A percentile compares a stretch with the other conserved stretches of the same genome.
These are phyloP conservation scores for Eupithecia dodoneata DNA, from an alignment of 2,888 invertebrate genomes.

Conservation along the genomic window DNA sequence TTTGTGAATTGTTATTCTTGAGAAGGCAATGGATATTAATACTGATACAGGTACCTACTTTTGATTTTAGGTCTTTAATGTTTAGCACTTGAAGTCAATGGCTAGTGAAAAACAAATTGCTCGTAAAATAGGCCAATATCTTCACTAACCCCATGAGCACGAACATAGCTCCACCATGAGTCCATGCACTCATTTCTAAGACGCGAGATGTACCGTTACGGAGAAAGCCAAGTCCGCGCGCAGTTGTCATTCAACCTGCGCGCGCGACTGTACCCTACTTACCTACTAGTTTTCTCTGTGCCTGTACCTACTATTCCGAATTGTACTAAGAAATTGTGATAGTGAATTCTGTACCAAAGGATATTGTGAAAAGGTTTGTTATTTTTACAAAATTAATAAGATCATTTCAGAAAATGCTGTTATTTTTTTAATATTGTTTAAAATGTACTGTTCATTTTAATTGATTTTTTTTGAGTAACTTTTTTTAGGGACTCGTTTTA, in stretches of 20 bases:
- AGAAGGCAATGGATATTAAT: too few species aligned
- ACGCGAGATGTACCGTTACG: constrained; percentile 66
- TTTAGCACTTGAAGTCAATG: too few species aligned
- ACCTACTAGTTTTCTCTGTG: constrained; percentile 9
- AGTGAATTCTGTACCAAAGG: constrained; percentile 18
- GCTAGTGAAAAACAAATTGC: not conserved
- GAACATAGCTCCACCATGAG: not conserved
- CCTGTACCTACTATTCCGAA: not conserved
- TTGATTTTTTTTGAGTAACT: not conserved
- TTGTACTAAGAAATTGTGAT: not conserved
- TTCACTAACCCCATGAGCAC: not conserved
- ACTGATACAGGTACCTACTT: too few species aligned
- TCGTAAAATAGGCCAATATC: not conserved
- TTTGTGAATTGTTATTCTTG: too few species aligned
- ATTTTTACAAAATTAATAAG: not conserved
- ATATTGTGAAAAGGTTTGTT: constrained; percentile 27
- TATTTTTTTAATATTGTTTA: not conserved
- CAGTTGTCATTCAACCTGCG: constrained; percentile 44
- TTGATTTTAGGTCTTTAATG: too few species aligned
- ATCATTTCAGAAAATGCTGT: not conserved
- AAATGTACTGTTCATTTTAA: too few species aligned
- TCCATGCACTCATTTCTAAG: constrained; percentile 47
- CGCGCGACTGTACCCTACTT: constrained; percentile 38
- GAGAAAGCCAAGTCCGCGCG: constrained; percentile 70
- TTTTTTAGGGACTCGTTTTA: not conserved